These are phyloP conservation scores for Actinemys pallida DNA, from an alignment of 2,113 vertebrate species.

Conservation along the genomic window DNA sequence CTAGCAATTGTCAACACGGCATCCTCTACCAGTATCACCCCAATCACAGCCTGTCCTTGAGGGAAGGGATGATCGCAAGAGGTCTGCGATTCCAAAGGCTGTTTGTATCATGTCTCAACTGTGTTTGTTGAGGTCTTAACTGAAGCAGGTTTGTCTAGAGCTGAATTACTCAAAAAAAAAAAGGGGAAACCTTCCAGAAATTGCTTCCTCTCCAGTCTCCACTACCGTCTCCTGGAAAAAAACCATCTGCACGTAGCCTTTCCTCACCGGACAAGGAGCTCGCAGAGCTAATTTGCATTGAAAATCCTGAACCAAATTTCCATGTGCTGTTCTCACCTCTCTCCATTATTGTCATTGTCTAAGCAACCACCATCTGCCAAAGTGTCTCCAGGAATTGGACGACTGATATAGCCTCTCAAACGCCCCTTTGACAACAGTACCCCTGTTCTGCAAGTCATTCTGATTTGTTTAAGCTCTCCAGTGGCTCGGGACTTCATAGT, in stretches of 20 bases:
- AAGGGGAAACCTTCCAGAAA: background rate
- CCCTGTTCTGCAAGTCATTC: background rate
- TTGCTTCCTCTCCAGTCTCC: background rate
- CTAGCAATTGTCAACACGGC: background rate
- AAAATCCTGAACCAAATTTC: background rate
- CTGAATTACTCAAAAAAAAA: background rate
- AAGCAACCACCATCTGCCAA: background rate
- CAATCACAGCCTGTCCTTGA: background rate
- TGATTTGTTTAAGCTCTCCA: background rate
- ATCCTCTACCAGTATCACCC: background rate
- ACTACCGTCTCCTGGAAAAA: background rate
- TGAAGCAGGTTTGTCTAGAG: background rate
- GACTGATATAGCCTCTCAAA: background rate
- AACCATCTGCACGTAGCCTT: background rate
- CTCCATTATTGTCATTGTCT: background rate
- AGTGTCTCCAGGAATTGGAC: background rate
- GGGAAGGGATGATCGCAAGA: background rate
- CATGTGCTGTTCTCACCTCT: background rate
- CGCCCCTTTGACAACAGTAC: background rate
- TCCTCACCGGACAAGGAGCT: background rate
- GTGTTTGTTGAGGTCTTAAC: background rate
- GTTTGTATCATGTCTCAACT: background rate
- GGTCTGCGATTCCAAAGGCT: background rate
- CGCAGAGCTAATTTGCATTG: background rate
- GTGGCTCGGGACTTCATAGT: accelerated